Conservation (phyloP, 2,888 invertebrate genomes). For the Xanthorhoe spadicearia region DNA sequence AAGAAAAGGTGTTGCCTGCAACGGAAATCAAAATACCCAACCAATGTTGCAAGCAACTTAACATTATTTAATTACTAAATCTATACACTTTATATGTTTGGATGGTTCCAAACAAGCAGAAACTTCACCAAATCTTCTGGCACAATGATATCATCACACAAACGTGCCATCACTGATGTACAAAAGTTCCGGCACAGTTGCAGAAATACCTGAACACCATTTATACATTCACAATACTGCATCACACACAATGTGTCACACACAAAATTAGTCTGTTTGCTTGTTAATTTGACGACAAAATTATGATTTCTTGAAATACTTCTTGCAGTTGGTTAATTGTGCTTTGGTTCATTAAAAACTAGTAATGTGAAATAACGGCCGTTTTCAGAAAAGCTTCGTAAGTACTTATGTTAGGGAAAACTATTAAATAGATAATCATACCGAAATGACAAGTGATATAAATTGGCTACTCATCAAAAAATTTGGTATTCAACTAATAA, state of each 20-base stretch:
- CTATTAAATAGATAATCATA: too few species aligned
- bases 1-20: too few species aligned
- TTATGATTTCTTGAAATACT: slow-evolving; percentile 30
- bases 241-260: slow-evolving; percentile 21
- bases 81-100: too few species aligned
- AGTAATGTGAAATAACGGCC: not conserved
- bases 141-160: too few species aligned
- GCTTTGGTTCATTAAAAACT: not conserved
- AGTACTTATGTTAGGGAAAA: too few species aligned
- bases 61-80: too few species aligned
- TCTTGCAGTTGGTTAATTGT: not conserved
- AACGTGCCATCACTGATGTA: not conserved
- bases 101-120: too few species aligned
- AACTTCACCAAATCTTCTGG: not conserved
- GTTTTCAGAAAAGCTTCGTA: not conserved
- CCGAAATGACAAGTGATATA: too few species aligned
- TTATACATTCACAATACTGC: slow-evolving; percentile 18
- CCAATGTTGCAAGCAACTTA: too few species aligned
- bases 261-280: slow-evolving; percentile 20
- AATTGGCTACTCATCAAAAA: too few species aligned
- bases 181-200: not conserved
- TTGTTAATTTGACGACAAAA: slow-evolving; percentile 38
- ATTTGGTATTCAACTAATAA: too few species aligned
- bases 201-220: slow-evolving; percentile 13
- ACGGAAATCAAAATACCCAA: too few species aligned